Evolutionary conservation across 2,888 invertebrate genomes (phyloP).

Genomic region (Lasioglossum leucozonium): DNA sequence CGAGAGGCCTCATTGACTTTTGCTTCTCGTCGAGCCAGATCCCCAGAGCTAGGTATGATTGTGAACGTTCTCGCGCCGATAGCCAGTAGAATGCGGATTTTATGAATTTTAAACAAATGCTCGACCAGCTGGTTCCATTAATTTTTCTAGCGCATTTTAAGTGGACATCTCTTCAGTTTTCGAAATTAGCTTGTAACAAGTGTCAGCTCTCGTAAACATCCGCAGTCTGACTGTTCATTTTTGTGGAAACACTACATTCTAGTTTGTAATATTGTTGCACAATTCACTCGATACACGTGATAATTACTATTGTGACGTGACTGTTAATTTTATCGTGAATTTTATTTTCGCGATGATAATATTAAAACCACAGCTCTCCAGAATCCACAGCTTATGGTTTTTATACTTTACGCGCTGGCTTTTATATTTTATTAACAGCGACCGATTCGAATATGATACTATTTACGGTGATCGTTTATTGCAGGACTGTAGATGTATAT

Average conservation of each 20-base stretch:
- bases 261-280: neutral
- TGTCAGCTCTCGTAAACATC: neutral
- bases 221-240: neutral
- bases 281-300: neutral
- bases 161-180: neutral
- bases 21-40: conserved; percentile 76
- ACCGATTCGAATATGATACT: neutral
- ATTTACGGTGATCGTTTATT: neutral
- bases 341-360: too few relatives aligned
- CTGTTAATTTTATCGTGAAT: neutral
- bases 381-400: too few relatives aligned
- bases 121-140: neutral
- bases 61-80: neutral
- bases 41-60: conserved; percentile 77
- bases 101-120: neutral
- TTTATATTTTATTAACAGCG: neutral
- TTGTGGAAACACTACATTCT: neutral
- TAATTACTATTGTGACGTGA: neutral
- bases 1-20: conserved; percentile 77
- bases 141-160: neutral
- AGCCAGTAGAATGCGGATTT: neutral
- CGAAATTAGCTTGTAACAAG: neutral
- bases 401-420: neutral
- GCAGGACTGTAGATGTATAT: neutral
- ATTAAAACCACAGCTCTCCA: too few relatives aligned